Evolutionary conservation across 2,888 invertebrate species (phyloP).

Genomic region (Torymus tubicola): DNA sequence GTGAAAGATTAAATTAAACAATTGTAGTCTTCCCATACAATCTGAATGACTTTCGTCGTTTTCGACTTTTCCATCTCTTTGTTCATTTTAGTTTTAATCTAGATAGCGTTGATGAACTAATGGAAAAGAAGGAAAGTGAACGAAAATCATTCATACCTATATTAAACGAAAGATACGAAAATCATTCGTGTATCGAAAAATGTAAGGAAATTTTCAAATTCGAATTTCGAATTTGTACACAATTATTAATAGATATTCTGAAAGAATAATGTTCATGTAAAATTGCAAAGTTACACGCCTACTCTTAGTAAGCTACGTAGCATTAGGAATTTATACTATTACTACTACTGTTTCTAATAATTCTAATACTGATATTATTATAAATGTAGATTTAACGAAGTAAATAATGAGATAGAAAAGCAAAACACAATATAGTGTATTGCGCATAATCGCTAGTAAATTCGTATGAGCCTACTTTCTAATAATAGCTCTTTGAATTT

Average conservation of each 20-base stretch:
- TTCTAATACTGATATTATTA: constrained; percentile 48
- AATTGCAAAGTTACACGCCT: constrained; percentile 42
- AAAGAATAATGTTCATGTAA: constrained; percentile 39
- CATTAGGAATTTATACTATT: constrained; percentile 38
- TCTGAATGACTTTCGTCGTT: constrained; percentile 15
- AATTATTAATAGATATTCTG: constrained; percentile 36
- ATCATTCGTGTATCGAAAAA: constrained; percentile 32
- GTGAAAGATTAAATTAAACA: constrained; percentile 18
- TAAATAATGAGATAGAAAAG: constrained; percentile 43
- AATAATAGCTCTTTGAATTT: constrained; percentile 50
- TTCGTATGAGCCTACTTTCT: constrained; percentile 46
- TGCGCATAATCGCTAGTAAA: constrained; percentile 35
- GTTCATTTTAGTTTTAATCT: constrained; percentile 44
- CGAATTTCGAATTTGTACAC: constrained; percentile 33
- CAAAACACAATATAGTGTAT: constrained; percentile 34
- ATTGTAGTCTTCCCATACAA: constrained; percentile 48
- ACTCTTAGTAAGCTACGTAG: constrained; percentile 45
- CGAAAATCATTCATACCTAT: constrained; percentile 9
- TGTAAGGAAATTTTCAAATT: constrained; percentile 27
- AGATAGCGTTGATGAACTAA: constrained; percentile 23
- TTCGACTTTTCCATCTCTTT: constrained; percentile 25
- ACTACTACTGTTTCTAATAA: constrained; percentile 51
- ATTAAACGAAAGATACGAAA: constrained; percentile 9
- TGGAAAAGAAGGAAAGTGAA: not conserved
- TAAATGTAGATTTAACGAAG: constrained; percentile 51